phyloP scores from a whole-genome alignment of 2,113 vertebrate genomes.

The Melozone crissalis region DNA sequence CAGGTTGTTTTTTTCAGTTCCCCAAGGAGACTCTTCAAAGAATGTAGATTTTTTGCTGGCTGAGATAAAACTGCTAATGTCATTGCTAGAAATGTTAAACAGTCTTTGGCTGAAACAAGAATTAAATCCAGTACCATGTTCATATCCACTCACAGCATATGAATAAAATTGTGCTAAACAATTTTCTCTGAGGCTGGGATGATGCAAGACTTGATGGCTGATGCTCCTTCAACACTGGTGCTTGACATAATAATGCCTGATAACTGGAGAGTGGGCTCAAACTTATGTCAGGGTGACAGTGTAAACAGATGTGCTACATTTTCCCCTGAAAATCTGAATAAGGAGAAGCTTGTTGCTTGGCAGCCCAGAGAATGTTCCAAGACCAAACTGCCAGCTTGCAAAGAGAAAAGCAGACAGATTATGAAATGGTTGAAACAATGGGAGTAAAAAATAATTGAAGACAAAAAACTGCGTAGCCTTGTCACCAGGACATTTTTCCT shows the following conservation, averaged over 20 bases:
- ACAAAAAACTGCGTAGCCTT: background rate
- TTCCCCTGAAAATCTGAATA: constrained; percentile 2
- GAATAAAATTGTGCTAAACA: background rate
- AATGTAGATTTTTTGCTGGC: background rate
- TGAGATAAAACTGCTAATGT: background rate
- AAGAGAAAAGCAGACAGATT: background rate
- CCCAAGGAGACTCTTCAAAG: background rate
- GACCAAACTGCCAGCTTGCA: background rate
- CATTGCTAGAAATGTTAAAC: background rate
- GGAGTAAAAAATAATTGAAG: background rate
- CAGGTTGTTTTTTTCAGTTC: background rate
- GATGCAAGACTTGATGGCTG: background rate
- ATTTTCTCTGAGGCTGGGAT: background rate
- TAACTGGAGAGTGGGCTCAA: background rate
- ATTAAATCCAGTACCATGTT: background rate
- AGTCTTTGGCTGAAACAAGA: background rate
- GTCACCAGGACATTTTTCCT: background rate
- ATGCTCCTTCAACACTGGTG: background rate
- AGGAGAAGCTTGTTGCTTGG: constrained; percentile 19
- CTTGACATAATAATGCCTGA: constrained; percentile 6
- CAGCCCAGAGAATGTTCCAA: constrained; percentile 28
- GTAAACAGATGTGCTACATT: background rate
- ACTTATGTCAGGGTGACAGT: background rate
- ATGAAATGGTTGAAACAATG: constrained; percentile 14
- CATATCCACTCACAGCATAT: background rate